These are phyloP conservation scores for Spinus pinus DNA, from an alignment of 2,797 vertebrate genomes.

Conservation along the genomic window DNA sequence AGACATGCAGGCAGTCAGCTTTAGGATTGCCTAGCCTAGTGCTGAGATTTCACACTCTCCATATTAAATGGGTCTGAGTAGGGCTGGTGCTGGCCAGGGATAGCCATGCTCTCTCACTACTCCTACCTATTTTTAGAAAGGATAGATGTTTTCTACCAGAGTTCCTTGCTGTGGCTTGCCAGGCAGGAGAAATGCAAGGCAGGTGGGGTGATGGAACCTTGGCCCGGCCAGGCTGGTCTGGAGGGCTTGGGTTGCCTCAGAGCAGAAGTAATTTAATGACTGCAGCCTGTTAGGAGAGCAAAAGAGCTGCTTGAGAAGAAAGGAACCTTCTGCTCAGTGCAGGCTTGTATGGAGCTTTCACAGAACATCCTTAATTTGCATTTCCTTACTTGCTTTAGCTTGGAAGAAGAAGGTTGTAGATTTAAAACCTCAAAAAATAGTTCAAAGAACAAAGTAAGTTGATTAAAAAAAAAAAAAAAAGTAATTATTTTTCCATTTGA, in stretches of 20 bases:
- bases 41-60: background rate
- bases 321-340: background rate
- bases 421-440: background rate
- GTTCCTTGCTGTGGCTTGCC: background rate
- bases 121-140: background rate
- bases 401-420: background rate
- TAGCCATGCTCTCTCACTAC: background rate
- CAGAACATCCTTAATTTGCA: background rate
- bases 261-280: background rate
- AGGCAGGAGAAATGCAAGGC: background rate
- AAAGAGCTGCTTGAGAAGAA: background rate
- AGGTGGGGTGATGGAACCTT: background rate
- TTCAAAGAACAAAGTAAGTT: background rate
- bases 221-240: background rate
- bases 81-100: background rate
- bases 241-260: background rate
- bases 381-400: background rate
- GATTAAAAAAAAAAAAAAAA: background rate
- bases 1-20: background rate
- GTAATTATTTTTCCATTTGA: background rate
- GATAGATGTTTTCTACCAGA: background rate
- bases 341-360: background rate
- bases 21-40: background rate
- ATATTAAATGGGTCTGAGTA: background rate
- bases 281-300: background rate